These are phyloP conservation scores for Ceratosolen solmsi DNA, from an alignment of 1,140 invertebrate genomes.

Conservation along the genomic window DNA sequence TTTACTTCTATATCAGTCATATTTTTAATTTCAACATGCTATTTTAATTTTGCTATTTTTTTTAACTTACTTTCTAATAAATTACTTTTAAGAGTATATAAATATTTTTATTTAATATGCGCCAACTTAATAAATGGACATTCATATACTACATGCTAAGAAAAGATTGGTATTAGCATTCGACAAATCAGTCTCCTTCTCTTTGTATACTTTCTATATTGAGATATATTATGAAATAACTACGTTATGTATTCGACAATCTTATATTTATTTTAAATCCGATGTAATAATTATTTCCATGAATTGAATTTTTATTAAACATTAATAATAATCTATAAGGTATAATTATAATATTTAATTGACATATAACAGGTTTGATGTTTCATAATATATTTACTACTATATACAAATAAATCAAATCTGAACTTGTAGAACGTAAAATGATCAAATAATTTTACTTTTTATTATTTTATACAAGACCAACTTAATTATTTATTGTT, in stretches of 20 bases:
- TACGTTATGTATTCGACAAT: not conserved
- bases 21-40: too few relatives aligned
- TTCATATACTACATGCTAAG: not conserved
- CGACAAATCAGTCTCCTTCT: not conserved
- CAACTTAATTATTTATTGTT: not conserved
- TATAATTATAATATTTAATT: not conserved
- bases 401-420: not conserved
- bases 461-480: not conserved
- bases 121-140: too few relatives aligned
- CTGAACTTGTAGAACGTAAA: not conserved
- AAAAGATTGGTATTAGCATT: not conserved
- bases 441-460: not conserved
- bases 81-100: too few relatives aligned
- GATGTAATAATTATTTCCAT: not conserved
- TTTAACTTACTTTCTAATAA: too few relatives aligned
- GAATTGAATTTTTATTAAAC: too few relatives aligned
- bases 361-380: not conserved
- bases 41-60: too few relatives aligned
- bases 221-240: not conserved
- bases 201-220: not conserved
- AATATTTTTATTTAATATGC: too few relatives aligned
- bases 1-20: too few relatives aligned
- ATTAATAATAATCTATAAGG: not conserved
- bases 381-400: not conserved
- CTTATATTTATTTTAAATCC: not conserved